phyloP scores from a whole-genome alignment of 2,113 vertebrate species.

The Psittacula cyanocephala region DNA sequence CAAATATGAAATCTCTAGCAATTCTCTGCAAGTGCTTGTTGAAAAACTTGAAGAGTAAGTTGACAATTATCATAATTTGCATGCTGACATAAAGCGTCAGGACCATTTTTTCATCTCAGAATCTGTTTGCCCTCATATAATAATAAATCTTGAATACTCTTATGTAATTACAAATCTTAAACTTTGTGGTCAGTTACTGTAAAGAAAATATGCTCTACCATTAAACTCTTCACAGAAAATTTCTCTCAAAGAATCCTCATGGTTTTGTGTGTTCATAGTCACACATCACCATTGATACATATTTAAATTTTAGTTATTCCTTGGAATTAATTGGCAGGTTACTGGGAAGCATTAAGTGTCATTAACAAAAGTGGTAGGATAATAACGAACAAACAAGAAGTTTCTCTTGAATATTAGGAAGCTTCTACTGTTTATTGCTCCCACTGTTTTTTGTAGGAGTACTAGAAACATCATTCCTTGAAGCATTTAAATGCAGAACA shows the following conservation, averaged over 20 bases:
- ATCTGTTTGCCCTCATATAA: background rate
- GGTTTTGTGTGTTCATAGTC: background rate
- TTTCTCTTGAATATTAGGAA: background rate
- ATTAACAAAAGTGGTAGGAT: background rate
- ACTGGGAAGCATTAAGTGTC: rapidly evolving
- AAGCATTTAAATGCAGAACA: background rate
- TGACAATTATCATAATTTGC: constrained; percentile 13
- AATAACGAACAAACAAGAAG: background rate
- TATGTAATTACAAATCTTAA: background rate
- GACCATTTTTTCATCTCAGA: background rate
- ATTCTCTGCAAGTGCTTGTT: constrained; percentile 44
- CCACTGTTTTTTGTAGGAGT: background rate
- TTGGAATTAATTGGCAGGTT: background rate
- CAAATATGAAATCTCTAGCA: constrained; percentile 11
- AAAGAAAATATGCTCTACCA: background rate
- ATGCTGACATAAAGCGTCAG: background rate
- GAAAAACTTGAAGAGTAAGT: constrained; percentile 17
- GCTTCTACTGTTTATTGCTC: background rate
- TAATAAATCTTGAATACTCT: background rate
- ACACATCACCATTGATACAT: rapidly evolving
- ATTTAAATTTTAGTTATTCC: background rate
- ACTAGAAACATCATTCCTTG: background rate
- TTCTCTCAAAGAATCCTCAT: background rate
- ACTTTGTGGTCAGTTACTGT: background rate
- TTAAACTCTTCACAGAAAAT: background rate